A percentile compares a stretch with the other conserved stretches of the same genome.
phyloP scores from a whole-genome alignment of 1,140 invertebrate genomes.

The Halotydeus destructor region DNA sequence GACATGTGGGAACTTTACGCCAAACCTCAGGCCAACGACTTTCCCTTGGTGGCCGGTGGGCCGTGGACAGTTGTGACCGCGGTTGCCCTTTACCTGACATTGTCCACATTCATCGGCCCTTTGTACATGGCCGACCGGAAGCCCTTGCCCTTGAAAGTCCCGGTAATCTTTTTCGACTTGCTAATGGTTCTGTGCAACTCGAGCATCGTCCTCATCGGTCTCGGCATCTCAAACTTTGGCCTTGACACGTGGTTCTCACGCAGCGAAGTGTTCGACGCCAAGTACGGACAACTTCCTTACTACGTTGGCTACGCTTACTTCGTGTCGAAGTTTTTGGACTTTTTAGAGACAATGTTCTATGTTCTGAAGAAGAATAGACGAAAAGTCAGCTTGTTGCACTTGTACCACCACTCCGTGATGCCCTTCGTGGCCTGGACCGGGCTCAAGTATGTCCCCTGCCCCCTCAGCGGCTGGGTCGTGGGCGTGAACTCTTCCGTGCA shows the following conservation, averaged over 20 bases:
- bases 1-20: not conserved
- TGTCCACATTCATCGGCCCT: slow-evolving; percentile 20
- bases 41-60: not conserved
- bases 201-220: no score
- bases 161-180: slow-evolving; percentile 26
- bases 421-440: slow-evolving; percentile 14
- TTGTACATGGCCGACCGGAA: slow-evolving; percentile 24
- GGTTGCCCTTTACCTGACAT: slow-evolving; percentile 7
- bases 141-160: slow-evolving; percentile 22
- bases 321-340: slow-evolving; percentile 27
- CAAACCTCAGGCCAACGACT: not conserved
- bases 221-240: no score
- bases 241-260: no score
- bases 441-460: slow-evolving; percentile 8
- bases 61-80: not conserved
- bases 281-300: not conserved
- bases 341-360: slow-evolving; percentile 30
- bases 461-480: slow-evolving; percentile 34
- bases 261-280: not conserved
- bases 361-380: slow-evolving; percentile 28
- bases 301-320: slow-evolving; percentile 30
- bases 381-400: slow-evolving; percentile 28
- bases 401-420: slow-evolving; percentile 28
- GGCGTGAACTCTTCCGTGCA: slow-evolving; percentile 39
- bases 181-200: slow-evolving; percentile 24